These are phyloP conservation scores for Macaria notata DNA, from an alignment of 2,888 invertebrate species.

Conservation along the genomic window DNA sequence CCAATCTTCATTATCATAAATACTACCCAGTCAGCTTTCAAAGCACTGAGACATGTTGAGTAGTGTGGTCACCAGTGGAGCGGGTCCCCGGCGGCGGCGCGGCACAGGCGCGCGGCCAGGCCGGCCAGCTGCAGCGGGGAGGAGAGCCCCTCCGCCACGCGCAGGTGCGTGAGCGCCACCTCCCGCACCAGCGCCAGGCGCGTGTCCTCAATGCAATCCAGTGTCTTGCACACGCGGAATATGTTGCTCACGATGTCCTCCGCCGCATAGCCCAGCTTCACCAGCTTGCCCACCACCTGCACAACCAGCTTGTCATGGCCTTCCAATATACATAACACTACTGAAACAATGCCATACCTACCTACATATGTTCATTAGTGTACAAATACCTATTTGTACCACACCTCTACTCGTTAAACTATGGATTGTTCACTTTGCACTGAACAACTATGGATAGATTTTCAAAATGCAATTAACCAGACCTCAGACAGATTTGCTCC, in stretches of 20 bases:
- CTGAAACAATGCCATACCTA: background rate
- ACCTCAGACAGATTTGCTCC: too few relatives aligned
- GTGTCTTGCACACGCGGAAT: conserved; percentile 95
- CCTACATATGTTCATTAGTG: too few relatives aligned
- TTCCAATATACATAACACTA: background rate
- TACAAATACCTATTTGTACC: too few relatives aligned
- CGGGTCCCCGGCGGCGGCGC: conserved; percentile 46
- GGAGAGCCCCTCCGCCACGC: conserved; percentile 93
- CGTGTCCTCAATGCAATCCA: conserved; percentile 89
- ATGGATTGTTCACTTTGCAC: too few relatives aligned
- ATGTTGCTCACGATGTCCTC: conserved; percentile 98
- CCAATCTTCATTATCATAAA: too few relatives aligned
- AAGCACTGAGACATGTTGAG: too few relatives aligned
- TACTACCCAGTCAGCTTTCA: too few relatives aligned
- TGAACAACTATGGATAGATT: too few relatives aligned
- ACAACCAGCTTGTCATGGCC: background rate
- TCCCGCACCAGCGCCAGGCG: conserved; percentile 94
- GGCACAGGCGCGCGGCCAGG: conserved; percentile 92
- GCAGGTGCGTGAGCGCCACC: conserved; percentile 95
- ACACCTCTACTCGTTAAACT: too few relatives aligned
- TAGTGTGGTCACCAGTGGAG: conserved; percentile 34
- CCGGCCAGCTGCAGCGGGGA: conserved; percentile 95
- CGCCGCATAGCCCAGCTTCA: conserved; percentile 96
- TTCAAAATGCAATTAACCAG: too few relatives aligned
- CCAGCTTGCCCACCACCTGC: conserved; percentile 92